Conservation (phyloP, 37 sponge, comb jelly and placozoan species). For the Oopsacas minuta region DNA sequence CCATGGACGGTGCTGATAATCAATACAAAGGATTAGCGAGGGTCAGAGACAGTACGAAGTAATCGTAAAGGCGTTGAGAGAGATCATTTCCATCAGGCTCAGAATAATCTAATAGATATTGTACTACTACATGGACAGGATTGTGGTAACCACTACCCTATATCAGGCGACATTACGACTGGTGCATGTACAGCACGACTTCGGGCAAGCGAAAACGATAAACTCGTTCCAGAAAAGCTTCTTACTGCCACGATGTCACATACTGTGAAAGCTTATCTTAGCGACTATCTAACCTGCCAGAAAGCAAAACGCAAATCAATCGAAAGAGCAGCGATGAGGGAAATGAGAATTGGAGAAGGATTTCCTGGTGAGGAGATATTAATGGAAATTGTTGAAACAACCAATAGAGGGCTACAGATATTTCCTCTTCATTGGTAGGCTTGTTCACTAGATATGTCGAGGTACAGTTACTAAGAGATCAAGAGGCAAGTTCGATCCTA, state of each 20-base stretch:
- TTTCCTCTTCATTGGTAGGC: neutral
- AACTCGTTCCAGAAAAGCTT: slow-evolving; percentile 4
- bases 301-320: neutral
- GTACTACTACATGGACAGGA: neutral
- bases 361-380: neutral
- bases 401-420: slow-evolving; percentile 4
- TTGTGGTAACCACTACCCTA: neutral
- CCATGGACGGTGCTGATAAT: neutral
- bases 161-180: slow-evolving; percentile 3
- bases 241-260: neutral
- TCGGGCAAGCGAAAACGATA: neutral
- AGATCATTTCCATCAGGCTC: neutral
- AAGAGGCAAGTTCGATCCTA: slow-evolving; percentile 5
- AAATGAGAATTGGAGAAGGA: slow-evolving; percentile 16
- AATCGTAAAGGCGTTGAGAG: neutral
- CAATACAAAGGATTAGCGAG: neutral
- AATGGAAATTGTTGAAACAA: neutral
- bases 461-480: slow-evolving; percentile 5
- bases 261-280: neutral
- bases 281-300: slow-evolving; percentile 1
- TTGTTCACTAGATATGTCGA: slow-evolving; percentile 14
- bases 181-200: neutral
- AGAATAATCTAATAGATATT: neutral
- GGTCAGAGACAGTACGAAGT: neutral
- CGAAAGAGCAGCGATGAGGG: neutral